Evolutionary conservation across 2,888 invertebrate species (phyloP).

Genomic region (Digitonthophagus gazella): DNA sequence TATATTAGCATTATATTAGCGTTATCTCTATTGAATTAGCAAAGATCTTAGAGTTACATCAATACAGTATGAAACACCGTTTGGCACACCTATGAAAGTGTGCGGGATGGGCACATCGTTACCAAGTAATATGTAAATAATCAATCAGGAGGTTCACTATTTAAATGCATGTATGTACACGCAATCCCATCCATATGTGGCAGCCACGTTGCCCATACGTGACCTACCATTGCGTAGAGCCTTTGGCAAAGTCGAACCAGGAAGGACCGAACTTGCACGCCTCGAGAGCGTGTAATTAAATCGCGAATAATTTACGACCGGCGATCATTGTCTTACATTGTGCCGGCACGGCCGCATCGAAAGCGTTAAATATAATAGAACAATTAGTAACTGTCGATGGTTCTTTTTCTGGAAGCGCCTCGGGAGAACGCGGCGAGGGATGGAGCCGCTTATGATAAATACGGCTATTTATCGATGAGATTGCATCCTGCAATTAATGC

Average conservation of each 20-base stretch:
- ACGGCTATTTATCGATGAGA: neutral
- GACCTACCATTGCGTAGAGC: neutral
- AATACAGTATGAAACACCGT: no score
- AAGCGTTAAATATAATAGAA: neutral
- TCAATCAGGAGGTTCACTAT: slow-evolving; percentile 6
- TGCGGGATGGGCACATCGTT: neutral
- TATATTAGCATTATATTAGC: no score
- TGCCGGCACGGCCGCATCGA: no score
- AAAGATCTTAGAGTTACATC: no score
- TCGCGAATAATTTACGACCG: neutral
- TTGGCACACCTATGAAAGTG: neutral
- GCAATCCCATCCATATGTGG: neutral
- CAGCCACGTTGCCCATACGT: no score
- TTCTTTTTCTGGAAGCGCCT: neutral
- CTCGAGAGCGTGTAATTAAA: neutral
- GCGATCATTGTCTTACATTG: no score
- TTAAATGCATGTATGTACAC: neutral
- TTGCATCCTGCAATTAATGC: neutral
- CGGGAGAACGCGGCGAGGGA: neutral
- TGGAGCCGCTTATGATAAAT: neutral
- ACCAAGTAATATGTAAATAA: slow-evolving; percentile 13
- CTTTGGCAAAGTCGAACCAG: neutral
- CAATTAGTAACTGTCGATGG: neutral
- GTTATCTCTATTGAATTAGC: neutral
- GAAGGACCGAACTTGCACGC: neutral